Base-by-base conservation (phyloP, 2,888 invertebrate species). In the Rotaria magnacalcarata region DNA sequence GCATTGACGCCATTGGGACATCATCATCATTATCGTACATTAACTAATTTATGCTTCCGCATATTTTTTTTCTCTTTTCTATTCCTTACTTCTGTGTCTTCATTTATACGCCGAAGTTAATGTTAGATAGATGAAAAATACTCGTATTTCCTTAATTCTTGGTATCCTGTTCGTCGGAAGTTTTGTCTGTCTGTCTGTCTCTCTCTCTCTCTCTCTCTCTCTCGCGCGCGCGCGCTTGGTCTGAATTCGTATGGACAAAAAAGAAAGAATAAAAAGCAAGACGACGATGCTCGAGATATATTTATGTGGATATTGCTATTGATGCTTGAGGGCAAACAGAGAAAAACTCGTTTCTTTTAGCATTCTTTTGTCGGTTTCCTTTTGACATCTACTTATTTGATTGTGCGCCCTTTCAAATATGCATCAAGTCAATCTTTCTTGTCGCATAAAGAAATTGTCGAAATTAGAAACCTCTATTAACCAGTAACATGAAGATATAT, bases 21-120 rank as follows among this genome's bases (percentile, higher is more conserved):
- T 67, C 67, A 67, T 67, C 67, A 67, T 67, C 67, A 67, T 27
- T 27, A 67, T 67, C 67, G 27, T 67, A 34, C 34, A 67, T 67
- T 67, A 67, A 67, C 67, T 67, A 67, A 67, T 67, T 67, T 67
- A 34, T 67, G 67, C 67, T 19, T 67, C 67, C 67, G 5, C 34
- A 27, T 27, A 67, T 67, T 67, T 67, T 67, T 67, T 27, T 34
- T 19, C 67, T 67, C 34, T 27, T 67, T 67, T 67, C 67, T 34
- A 67, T 67, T 41, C 67, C 34, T 67, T 67, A 67, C 19, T 34
- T 67, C 34, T 67, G 67, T 67, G 19, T 67, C 67, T 27, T 27
- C 67, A 34, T 27, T 41, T 67, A 67, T 34, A 41, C 34, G 67
- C 10, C 34, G 34, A 41, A 5, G 27, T 14, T 67, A 34, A 19